Evolutionary conservation across 2,888 invertebrate genomes (phyloP).

Genomic region (Drosophila eohydei): DNA sequence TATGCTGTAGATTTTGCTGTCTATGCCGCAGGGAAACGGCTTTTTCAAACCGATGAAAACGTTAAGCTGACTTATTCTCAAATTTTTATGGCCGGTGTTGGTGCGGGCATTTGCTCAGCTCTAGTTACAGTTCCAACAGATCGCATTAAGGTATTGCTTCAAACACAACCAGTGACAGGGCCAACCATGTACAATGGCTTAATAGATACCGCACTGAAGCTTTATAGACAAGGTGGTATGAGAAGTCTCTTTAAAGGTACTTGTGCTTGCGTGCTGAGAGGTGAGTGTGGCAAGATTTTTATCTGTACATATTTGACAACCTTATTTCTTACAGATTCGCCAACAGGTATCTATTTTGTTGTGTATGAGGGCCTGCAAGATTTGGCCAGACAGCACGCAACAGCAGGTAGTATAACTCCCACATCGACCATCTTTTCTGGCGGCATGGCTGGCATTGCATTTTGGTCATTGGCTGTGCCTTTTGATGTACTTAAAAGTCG

Average conservation of each 20-base stretch:
- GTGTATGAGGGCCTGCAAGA: slow-evolving; percentile 97
- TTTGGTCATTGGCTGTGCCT: slow-evolving; percentile 98
- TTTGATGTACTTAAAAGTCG: slow-evolving; percentile 99
- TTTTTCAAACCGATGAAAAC: slow-evolving; percentile 88
- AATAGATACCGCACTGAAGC: slow-evolving; percentile 94
- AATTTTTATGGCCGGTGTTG: slow-evolving; percentile 96
- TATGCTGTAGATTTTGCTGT: slow-evolving; percentile 98
- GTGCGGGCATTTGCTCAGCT: slow-evolving; percentile 98
- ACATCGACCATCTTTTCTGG: slow-evolving; percentile 95
- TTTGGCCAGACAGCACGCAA: slow-evolving; percentile 88
- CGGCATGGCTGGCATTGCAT: slow-evolving; percentile 97
- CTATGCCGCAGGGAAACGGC: slow-evolving; percentile 95
- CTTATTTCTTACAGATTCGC: slow-evolving; percentile 90
- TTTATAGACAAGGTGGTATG: slow-evolving; percentile 97
- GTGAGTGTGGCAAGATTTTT: slow-evolving; percentile 82
- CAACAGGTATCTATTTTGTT: slow-evolving; percentile 99
- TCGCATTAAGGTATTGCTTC: slow-evolving; percentile 98
- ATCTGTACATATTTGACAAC: not conserved
- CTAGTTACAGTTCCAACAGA: slow-evolving; percentile 99
- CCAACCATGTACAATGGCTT: slow-evolving; percentile 95
- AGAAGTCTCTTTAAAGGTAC: slow-evolving; percentile 96
- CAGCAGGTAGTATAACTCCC: slow-evolving; percentile 84
- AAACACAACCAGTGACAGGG: slow-evolving; percentile 91
- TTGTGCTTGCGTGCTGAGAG: slow-evolving; percentile 92
- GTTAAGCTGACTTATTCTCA: slow-evolving; percentile 90